Evolutionary conservation across 2,888 invertebrate species (phyloP).

Genomic region (Poecilus cupreus): DNA sequence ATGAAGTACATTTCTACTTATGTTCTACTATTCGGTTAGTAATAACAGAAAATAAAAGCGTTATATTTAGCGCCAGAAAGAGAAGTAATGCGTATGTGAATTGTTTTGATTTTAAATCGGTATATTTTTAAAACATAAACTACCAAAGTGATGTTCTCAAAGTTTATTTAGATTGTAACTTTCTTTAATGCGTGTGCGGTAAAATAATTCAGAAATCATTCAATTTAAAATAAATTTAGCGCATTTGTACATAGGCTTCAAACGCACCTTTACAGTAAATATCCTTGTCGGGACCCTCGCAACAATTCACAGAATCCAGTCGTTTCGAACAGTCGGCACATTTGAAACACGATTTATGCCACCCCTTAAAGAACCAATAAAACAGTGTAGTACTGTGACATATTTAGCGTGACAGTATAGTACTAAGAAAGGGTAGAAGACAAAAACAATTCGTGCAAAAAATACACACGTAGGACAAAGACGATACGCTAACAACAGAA

Average conservation of each 20-base stretch:
- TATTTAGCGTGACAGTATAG: neutral
- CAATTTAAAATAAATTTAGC: no score
- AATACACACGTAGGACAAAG: conserved; percentile 6
- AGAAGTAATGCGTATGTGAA: no score
- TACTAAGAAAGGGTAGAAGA: neutral
- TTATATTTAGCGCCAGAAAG: neutral
- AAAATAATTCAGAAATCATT: no score
- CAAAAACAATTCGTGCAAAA: conserved; percentile 37
- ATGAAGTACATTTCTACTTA: neutral
- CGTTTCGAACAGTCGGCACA: conserved; percentile 91
- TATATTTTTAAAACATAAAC: no score
- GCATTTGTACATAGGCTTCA: neutral
- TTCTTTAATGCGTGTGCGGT: no score
- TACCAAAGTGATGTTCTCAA: no score
- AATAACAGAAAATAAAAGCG: conserved; percentile 3
- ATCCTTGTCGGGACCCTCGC: conserved; percentile 95
- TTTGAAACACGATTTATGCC: conserved; percentile 96
- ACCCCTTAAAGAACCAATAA: conserved; percentile 79
- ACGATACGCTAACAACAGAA: conserved; percentile 23
- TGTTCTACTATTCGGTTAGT: neutral
- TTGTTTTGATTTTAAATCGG: no score
- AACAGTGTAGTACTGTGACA: neutral
- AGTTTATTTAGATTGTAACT: no score
- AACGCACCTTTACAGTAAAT: conserved; percentile 96
- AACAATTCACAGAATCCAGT: conserved; percentile 93